phyloP scores from a whole-genome alignment of 2,113 vertebrate genomes.

The Ibidorhyncha struthersii region DNA sequence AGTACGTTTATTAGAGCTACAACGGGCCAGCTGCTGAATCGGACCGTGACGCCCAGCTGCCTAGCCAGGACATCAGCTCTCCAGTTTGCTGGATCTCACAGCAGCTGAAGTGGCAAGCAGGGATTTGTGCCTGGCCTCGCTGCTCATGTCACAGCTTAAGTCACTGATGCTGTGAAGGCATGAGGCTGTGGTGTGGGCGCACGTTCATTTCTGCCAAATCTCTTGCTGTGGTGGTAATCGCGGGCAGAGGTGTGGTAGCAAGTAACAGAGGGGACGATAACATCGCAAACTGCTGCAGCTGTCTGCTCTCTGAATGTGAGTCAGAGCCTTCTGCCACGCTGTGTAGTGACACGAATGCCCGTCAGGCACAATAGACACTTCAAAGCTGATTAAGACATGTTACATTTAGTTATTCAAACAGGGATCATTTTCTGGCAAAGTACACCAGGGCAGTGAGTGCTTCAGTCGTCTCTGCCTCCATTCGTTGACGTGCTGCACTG shows the following conservation, averaged over 20 bases:
- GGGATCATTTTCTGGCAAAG: neutral
- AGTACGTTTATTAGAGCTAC: neutral
- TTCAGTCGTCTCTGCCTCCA: neutral
- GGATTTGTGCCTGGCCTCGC: neutral
- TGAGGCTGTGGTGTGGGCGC: neutral
- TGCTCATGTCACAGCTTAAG: neutral
- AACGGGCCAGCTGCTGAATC: neutral
- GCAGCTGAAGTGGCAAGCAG: neutral
- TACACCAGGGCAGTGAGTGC: too few relatives aligned
- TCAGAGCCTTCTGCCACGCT: neutral
- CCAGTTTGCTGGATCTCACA: neutral
- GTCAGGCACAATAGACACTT: neutral
- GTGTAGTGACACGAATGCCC: neutral
- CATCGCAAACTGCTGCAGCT: neutral
- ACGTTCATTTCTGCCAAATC: neutral
- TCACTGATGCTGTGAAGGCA: accelerated
- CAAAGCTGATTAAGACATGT: neutral
- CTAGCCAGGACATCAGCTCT: neutral
- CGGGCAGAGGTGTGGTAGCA: neutral
- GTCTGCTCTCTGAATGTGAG: neutral
- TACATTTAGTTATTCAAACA: neutral
- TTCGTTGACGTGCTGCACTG: neutral
- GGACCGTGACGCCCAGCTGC: neutral
- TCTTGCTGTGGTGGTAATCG: neutral
- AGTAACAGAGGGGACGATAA: neutral